Base-by-base conservation (phyloP, 2,113 vertebrate genomes). In the Bambusicola thoracicus region DNA sequence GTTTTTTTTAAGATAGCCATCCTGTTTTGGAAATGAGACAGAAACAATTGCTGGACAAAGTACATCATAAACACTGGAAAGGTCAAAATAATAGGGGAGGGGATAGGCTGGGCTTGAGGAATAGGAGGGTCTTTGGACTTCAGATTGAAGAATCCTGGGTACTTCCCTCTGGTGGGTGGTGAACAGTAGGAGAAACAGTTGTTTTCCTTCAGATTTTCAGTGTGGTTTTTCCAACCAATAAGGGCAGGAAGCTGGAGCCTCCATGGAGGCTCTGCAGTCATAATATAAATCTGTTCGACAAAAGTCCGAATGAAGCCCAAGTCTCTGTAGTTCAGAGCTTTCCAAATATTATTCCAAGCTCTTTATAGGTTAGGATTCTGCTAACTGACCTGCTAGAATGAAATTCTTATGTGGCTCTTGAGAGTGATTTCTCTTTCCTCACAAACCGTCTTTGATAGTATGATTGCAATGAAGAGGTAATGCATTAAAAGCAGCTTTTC, bases 331-430 rank as follows among this genome's bases (percentile, higher is more conserved):
- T 41, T 89, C 90, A 68, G 32, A 84, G 44, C 66, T 93, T 95
- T 90, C 65, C 78, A 90, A 66, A 92, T 81, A 68, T 85, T 94
- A 55, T 88, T 66, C 69, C 58, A 24, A 87, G 88, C n/a, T 46
- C 74, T 90, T 15, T 88, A 34, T 84, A 58, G 25, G 13, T 84
- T 93, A 85, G 74, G 70, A 86, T 93, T 89, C 75, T 82, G 7
- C 53, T 91, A 82, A 80, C 41, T 85, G 89, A 94, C 22, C 53
- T 41, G 8, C 61, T 66, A 63, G 49, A 63, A 43, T 92, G 44
- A 89, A 69, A 75, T 76, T 85, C 83, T 92, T 59, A 40, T 29
- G 77, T 84, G 36, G 8, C 24, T 89, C 38, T 92, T 32, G 59
- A 56, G 80, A 82, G 72, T 44, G 8, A 72, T 12, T 69, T 87